Conservation (phyloP, 2,797 vertebrate species). For the Psittacula echo region DNA sequence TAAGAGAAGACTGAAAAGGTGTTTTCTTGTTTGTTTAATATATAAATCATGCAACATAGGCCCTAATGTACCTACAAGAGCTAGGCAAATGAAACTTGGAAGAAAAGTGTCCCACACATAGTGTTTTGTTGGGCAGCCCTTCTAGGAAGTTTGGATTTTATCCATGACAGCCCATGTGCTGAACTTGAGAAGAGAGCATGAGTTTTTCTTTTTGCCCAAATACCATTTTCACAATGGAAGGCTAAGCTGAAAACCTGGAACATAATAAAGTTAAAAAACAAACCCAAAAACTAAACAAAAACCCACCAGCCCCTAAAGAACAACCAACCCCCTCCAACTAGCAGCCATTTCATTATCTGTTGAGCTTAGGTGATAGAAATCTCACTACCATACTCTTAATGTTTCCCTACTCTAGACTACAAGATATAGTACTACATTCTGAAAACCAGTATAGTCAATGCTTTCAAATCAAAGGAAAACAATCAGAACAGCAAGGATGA, state of each 20-base stretch:
- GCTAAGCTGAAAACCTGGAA: not conserved
- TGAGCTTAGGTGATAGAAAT: not conserved
- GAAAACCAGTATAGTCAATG: not conserved
- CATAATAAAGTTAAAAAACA: not conserved
- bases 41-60: not conserved
- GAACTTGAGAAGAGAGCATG: not conserved
- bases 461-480: slow-evolving; percentile 36
- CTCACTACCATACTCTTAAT: not conserved
- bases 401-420: slow-evolving; percentile 37
- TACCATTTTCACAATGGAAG: not conserved
- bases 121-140: slow-evolving; percentile 51
- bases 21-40: not conserved
- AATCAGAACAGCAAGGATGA: slow-evolving; percentile 15
- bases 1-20: not conserved
- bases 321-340: not conserved
- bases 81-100: not conserved
- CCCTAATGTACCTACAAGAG: not conserved
- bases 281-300: not conserved
- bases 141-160: slow-evolving; percentile 66
- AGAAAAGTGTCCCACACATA: not conserved
- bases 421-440: not conserved
- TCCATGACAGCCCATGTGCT: slow-evolving; percentile 16
- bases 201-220: not conserved
- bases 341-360: slow-evolving; percentile 23
- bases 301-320: not conserved